Base-by-base conservation (phyloP, 1,140 invertebrate species). In the Solen grandis region DNA sequence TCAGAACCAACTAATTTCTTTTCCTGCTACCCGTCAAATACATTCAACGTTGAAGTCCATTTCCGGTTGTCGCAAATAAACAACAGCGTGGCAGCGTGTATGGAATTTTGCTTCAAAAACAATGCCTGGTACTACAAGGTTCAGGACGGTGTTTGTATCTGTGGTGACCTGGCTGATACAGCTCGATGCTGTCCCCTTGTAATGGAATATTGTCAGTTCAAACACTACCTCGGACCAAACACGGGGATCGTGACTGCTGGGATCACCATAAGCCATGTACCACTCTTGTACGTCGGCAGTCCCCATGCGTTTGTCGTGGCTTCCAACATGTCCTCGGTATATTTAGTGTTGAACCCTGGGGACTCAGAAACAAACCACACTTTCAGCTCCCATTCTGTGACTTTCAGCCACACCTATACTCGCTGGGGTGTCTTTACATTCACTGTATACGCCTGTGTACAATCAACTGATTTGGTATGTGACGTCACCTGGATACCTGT, bases 361-460 rank as follows among this genome's bases (percentile, higher is more conserved):
- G 75, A 78, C 36, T 68, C 75, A 1, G 22, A 59, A 16, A 22
- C 46, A 29, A 19, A 29, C 33, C n/a, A 10, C 22, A 60, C n/a
- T n/a, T 33, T 78, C 14, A 38, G 16, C 31, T 22, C 31, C 10
- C 33, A 46, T 36, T 16, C 46, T 16, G 41, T 29, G 3, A 14
- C 35, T 41, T 13, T 60, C 2, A 14, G 31, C 5, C 75, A 78
- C 25, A 69, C 65, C 2, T 78, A 59, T 36, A 78, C 63, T 2
- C 52, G 66, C n/a, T 69, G 60, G 2, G 75, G 75, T 5, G 8
- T 38, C 22, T 78, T 78, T 36, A 66, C 38, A 35, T 13, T 78
- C 5, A 55, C 63, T 0, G 65, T 60, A 0, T 41, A 66, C 35
- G 75, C 63, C 0, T 78, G 75, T 46, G 52, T 60, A 27, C 0